Evolutionary conservation across 2,113 vertebrate genomes (phyloP).

Genomic region (Cololabis saira): DNA sequence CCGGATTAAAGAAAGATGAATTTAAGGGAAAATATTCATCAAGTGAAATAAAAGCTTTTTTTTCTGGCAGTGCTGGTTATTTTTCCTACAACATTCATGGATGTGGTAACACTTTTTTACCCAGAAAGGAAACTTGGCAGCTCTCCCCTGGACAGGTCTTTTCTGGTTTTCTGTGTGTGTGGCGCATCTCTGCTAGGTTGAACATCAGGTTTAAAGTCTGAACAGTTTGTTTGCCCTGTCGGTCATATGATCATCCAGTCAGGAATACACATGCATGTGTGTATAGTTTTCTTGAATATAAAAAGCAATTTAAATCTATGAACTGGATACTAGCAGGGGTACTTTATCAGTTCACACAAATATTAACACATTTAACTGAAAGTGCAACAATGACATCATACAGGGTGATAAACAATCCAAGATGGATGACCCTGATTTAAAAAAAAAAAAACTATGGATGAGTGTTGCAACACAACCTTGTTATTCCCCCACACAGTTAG

Average conservation of each 20-base stretch:
- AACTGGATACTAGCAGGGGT: background rate
- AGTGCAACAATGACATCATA: background rate
- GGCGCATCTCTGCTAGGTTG: background rate
- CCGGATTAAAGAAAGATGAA: too few species aligned
- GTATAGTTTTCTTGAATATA: background rate
- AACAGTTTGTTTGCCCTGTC: conserved; percentile 7
- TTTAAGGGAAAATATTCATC: too few species aligned
- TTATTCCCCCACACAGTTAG: background rate
- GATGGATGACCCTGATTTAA: conserved; percentile 24
- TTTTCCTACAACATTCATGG: too few species aligned
- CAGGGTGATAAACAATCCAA: background rate
- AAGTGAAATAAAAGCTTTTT: too few species aligned
- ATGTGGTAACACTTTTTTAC: too few species aligned
- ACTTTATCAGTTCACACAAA: background rate
- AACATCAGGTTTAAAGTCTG: conserved; percentile 50
- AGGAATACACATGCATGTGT: background rate
- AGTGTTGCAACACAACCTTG: background rate
- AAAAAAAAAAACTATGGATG: background rate
- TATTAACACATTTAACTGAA: conserved; percentile 2
- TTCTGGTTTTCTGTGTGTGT: too few species aligned
- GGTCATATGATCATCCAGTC: too few species aligned
- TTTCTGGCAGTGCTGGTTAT: too few species aligned
- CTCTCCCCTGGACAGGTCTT: too few species aligned
- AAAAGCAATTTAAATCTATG: background rate
- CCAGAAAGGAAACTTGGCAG: too few species aligned